Conservation (phyloP, 2,888 invertebrate species). For the Griposia aprilina region DNA sequence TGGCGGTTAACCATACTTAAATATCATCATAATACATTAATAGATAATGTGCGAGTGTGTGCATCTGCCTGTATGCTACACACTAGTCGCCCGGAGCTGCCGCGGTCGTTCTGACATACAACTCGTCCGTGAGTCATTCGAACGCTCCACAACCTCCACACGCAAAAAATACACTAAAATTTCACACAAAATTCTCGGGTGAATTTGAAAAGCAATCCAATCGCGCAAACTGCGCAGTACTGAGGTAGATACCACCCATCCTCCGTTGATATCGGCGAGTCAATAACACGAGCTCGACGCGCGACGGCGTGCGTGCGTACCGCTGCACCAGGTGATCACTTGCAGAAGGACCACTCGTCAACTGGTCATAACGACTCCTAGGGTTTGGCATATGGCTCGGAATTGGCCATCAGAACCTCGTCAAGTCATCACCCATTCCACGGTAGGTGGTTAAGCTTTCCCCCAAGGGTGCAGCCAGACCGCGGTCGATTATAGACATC, state of each 20-base stretch:
- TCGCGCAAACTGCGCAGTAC: conserved; percentile 30
- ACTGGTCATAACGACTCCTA: background rate
- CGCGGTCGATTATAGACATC: background rate
- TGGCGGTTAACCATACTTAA: background rate
- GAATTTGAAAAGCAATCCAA: conserved; percentile 45
- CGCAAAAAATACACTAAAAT: conserved; percentile 12
- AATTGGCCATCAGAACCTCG: too few relatives aligned
- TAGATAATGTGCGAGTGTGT: background rate
- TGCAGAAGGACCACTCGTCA: conserved; percentile 31
- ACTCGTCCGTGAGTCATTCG: background rate
- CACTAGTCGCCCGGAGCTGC: background rate
- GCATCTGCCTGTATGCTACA: background rate
- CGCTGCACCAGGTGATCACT: background rate
- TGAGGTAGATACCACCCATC: background rate
- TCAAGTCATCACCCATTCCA: background rate
- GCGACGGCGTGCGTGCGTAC: background rate
- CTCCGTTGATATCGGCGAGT: conserved; percentile 27
- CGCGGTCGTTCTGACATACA: background rate
- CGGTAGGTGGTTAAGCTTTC: background rate
- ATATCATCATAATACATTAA: background rate
- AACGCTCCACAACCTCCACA: background rate
- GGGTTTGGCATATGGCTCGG: background rate
- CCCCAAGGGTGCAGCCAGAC: background rate
- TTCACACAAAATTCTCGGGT: conserved; percentile 23
- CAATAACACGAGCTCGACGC: conserved; percentile 33